Evolutionary conservation across 1,140 invertebrate genomes (phyloP).

Genomic region (Anoplophora glabripennis): DNA sequence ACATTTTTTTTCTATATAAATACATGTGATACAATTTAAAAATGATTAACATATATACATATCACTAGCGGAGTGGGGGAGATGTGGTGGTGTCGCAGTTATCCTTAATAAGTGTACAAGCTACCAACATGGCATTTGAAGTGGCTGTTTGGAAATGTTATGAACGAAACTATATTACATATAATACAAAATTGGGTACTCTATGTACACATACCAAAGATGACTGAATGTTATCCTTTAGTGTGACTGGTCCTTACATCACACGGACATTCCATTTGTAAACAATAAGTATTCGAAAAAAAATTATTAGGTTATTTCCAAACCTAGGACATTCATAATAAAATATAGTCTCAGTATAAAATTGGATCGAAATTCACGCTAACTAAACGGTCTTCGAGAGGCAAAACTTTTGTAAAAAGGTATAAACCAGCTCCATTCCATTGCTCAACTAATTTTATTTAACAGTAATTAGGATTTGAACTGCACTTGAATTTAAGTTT

Average conservation of each 20-base stretch:
- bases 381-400: no score
- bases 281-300: neutral
- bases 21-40: slow-evolving; percentile 42
- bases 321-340: no score
- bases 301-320: no score
- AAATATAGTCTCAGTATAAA: no score
- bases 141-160: slow-evolving; percentile 41
- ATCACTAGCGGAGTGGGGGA: slow-evolving; percentile 39
- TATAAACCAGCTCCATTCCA: no score
- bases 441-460: no score
- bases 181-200: slow-evolving; percentile 45
- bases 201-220: slow-evolving; percentile 44
- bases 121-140: slow-evolving; percentile 23
- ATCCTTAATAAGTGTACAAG: slow-evolving; percentile 35
- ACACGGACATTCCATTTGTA: slow-evolving; percentile 6
- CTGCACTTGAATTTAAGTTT: no score
- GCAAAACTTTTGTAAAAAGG: no score
- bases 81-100: slow-evolving; percentile 17
- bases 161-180: slow-evolving; percentile 50
- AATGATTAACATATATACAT: slow-evolving; percentile 45
- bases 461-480: no score
- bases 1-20: slow-evolving; percentile 40
- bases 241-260: slow-evolving; percentile 1
- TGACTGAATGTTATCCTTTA: slow-evolving; percentile 23
- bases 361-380: no score